Conservation (phyloP, 2,113 vertebrate species). For the Corvus cornix region DNA sequence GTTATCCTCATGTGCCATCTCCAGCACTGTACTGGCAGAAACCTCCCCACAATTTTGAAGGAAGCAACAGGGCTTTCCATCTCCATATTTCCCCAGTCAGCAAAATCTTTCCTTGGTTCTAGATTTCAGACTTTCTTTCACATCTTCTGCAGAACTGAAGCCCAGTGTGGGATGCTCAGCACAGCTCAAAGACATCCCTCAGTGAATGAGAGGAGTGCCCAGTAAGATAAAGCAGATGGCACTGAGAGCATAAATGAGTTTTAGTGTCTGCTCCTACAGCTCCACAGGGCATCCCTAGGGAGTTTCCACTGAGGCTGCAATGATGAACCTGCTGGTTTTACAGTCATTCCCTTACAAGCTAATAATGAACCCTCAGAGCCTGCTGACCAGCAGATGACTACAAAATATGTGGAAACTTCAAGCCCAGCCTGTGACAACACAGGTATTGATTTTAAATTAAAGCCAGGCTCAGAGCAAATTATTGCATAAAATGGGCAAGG, state of each 20-base stretch:
- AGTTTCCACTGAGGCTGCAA: background rate
- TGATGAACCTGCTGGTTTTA: background rate
- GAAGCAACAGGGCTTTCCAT: background rate
- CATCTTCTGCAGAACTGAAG: background rate
- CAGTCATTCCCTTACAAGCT: background rate
- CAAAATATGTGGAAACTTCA: background rate
- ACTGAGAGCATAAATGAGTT: background rate
- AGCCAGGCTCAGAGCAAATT: background rate
- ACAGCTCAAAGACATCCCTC: background rate
- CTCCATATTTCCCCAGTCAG: background rate
- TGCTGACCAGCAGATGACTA: background rate
- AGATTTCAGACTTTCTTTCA: background rate
- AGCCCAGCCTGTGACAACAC: background rate
- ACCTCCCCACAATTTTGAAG: background rate
- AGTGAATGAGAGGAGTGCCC: background rate
- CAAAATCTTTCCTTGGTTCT: background rate
- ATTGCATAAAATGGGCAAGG: background rate
- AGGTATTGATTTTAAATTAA: background rate
- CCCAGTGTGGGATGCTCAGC: background rate
- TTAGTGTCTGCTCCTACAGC: background rate
- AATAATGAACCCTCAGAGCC: background rate
- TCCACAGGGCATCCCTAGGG: background rate
- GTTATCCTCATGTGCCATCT: background rate
- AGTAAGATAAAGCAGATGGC: background rate
- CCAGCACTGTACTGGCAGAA: background rate